Evolutionary conservation across 2,797 vertebrate genomes (phyloP).

Genomic region (Saxicola maurus): DNA sequence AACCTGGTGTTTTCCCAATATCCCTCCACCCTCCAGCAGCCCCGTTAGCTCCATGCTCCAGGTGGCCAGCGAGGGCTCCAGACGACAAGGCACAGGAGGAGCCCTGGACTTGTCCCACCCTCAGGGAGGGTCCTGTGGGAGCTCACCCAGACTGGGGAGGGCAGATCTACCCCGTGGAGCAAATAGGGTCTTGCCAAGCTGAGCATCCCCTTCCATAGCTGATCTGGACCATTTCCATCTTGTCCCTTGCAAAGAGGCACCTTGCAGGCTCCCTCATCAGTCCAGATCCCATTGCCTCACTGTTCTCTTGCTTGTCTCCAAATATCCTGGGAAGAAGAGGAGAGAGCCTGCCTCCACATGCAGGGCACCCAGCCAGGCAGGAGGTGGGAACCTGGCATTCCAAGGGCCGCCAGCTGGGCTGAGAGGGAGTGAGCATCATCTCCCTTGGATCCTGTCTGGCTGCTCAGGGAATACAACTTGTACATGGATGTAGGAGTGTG

Average conservation of each 20-base stretch:
- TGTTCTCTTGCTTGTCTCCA: not conserved
- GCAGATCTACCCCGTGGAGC: not conserved
- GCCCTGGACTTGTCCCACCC: not conserved
- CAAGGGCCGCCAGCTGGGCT: accelerated
- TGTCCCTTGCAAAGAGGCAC: not conserved
- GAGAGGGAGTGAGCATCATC: not conserved
- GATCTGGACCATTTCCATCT: not conserved
- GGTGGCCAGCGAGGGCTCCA: not conserved
- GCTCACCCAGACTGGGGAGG: not conserved
- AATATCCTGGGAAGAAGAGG: not conserved
- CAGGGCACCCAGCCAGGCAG: not conserved
- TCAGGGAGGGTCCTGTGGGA: not conserved
- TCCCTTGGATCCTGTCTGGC: not conserved
- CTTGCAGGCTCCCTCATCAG: not conserved
- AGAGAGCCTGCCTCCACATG: not conserved
- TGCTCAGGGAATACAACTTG: not conserved
- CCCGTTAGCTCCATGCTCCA: not conserved
- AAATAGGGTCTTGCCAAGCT: not conserved
- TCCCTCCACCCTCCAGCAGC: not conserved
- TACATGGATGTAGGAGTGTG: not conserved
- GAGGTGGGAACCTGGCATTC: accelerated
- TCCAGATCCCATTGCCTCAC: not conserved
- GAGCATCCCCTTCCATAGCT: not conserved
- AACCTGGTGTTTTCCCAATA: not conserved
- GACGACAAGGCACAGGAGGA: not conserved